Percentiles rank a stretch among this genome's conserved stretches.
phyloP scores from a whole-genome alignment of 1,140 invertebrate genomes.

The Hetaerina americana region DNA sequence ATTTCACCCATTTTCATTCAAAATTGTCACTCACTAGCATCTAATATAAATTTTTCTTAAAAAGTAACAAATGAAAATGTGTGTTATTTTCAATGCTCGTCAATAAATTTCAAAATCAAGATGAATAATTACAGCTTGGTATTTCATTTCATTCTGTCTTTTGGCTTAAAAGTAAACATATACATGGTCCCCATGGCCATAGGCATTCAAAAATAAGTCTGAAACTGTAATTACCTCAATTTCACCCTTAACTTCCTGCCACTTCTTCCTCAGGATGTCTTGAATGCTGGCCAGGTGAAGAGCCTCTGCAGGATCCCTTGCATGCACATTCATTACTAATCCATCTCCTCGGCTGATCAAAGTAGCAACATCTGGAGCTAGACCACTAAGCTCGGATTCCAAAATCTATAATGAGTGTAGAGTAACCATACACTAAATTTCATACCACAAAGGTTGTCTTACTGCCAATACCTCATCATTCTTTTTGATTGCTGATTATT shows the following conservation, averaged over 20 bases:
- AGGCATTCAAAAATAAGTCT: no score
- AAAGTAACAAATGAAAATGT: no score
- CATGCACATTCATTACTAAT: slow-evolving; percentile 50
- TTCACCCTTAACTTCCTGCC: slow-evolving; percentile 49
- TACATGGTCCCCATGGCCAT: no score
- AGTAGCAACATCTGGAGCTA: slow-evolving; percentile 64
- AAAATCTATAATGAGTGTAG: slow-evolving; percentile 33
- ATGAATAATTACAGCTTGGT: no score
- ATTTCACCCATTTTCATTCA: no score
- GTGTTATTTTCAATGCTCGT: no score
- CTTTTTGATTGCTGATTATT: no score
- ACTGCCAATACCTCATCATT: no score
- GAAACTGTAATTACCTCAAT: slow-evolving; percentile 38
- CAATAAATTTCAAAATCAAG: no score
- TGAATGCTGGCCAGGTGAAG: slow-evolving; percentile 40
- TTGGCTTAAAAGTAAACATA: slow-evolving; percentile 8
- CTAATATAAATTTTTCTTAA: no score
- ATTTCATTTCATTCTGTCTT: no score
- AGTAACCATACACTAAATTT: slow-evolving; percentile 9
- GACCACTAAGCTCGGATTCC: slow-evolving; percentile 44
- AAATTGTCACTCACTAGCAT: no score
- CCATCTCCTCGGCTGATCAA: slow-evolving; percentile 66
- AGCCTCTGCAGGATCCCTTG: slow-evolving; percentile 36
- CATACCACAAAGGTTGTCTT: slow-evolving; percentile 9
- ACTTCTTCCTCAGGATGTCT: slow-evolving; percentile 46